Conservation (phyloP, 2,113 vertebrate species). For the Planiliza haematocheilus region DNA sequence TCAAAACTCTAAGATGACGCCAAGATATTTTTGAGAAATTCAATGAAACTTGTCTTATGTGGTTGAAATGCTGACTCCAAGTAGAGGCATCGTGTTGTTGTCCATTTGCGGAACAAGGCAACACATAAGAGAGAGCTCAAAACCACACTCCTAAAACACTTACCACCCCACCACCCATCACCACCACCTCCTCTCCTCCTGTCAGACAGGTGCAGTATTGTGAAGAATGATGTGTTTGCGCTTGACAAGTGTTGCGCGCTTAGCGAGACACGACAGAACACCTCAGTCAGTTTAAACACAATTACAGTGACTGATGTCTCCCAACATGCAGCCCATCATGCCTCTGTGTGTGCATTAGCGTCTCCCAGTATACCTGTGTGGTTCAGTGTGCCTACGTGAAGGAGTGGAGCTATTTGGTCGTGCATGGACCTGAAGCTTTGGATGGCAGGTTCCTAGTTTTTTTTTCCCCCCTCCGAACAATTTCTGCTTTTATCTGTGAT, state of each 20-base stretch:
- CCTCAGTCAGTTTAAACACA: conserved; percentile 53
- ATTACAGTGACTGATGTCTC: conserved; percentile 56
- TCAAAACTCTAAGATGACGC: neutral
- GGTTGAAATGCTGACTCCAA: too few relatives aligned
- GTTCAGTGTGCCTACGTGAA: neutral
- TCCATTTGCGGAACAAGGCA: too few relatives aligned
- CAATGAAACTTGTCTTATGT: too few relatives aligned
- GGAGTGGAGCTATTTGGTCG: neutral
- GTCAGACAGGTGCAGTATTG: neutral
- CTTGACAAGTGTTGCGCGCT: conserved; percentile 26
- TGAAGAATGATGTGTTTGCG: conserved; percentile 51
- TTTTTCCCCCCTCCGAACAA: neutral
- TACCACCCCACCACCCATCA: neutral
- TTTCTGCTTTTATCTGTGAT: neutral
- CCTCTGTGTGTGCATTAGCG: neutral
- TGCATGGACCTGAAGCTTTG: neutral
- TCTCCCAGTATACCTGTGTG: neutral
- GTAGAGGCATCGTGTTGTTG: too few relatives aligned
- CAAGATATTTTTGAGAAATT: neutral
- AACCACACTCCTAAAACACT: too few relatives aligned
- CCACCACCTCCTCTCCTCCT: neutral
- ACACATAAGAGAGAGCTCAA: too few relatives aligned
- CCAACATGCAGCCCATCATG: neutral
- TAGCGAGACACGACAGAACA: conserved; percentile 44
- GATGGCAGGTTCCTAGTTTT: neutral